Percentiles rank a stretch among this genome's conserved stretches.
phyloP scores from a whole-genome alignment of 2,797 vertebrate species.

The Spondyliosoma cantharus region DNA sequence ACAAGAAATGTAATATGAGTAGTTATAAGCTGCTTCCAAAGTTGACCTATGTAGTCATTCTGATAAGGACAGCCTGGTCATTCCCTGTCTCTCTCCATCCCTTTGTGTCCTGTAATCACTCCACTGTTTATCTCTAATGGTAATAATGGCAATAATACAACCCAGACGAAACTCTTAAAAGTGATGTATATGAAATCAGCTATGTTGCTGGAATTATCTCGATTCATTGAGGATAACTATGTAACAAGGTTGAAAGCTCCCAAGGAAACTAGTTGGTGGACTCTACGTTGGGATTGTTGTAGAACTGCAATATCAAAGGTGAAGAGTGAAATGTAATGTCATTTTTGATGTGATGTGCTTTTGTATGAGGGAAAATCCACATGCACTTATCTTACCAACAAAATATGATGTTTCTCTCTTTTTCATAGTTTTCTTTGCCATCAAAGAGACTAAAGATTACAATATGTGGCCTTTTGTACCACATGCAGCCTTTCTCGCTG shows the following conservation, averaged over 20 bases:
- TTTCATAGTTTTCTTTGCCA: not conserved
- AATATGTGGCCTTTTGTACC: slow-evolving; percentile 31
- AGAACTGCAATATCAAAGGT: not conserved
- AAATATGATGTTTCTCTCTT: not conserved
- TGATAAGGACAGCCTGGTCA: no score
- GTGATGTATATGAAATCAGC: not conserved
- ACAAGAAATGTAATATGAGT: no score
- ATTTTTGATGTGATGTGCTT: not conserved
- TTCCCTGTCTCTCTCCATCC: not conserved
- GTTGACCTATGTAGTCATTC: no score
- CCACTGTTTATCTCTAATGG: not conserved
- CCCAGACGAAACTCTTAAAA: not conserved
- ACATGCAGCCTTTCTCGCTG: slow-evolving; percentile 12
- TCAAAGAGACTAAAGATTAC: slow-evolving; percentile 18
- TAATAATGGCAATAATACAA: not conserved
- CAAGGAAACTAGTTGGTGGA: not conserved
- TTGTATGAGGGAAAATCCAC: not conserved
- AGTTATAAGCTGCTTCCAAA: no score
- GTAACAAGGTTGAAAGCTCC: not conserved
- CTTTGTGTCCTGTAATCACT: not conserved
- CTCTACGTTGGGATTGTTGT: not conserved
- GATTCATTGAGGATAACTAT: not conserved
- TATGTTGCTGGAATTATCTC: not conserved
- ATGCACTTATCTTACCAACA: not conserved
- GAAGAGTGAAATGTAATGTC: not conserved